Evolutionary conservation across 2,113 vertebrate genomes (phyloP).

Genomic region (Nycticryphes semicollaris): DNA sequence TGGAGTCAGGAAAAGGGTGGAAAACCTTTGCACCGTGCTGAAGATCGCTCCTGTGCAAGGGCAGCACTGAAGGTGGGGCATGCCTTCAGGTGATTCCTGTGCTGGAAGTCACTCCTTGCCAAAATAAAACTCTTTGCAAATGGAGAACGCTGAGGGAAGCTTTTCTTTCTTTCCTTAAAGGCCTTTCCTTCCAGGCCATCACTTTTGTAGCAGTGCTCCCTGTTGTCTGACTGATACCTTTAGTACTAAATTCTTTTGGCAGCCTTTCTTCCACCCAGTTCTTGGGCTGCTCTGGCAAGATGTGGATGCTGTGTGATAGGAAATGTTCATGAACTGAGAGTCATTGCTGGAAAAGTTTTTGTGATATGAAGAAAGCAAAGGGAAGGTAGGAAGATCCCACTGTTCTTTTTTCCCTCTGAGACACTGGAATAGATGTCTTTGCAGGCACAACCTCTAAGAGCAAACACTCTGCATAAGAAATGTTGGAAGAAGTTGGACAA

Average conservation of each 20-base stretch:
- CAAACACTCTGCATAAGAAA: background rate
- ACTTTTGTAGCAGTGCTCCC: background rate
- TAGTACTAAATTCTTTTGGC: background rate
- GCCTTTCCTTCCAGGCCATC: background rate
- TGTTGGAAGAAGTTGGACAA: background rate
- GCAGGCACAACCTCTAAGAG: background rate
- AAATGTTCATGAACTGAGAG: background rate
- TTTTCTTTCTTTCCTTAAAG: background rate
- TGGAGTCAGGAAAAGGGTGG: background rate
- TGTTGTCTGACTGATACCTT: background rate
- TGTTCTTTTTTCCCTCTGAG: background rate
- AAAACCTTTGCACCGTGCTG: background rate
- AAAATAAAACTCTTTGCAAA: background rate
- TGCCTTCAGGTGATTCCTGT: background rate
- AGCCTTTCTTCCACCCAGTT: background rate
- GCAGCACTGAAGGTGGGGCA: fast-evolving
- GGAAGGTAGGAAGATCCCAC: background rate
- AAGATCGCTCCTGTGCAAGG: background rate
- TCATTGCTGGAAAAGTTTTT: background rate
- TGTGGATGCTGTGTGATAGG: background rate
- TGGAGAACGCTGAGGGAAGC: background rate
- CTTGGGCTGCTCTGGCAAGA: background rate
- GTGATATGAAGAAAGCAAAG: background rate
- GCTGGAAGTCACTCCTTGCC: background rate
- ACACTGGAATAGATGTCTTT: background rate